Evolutionary conservation across 2,888 invertebrate species (phyloP).

Genomic region (Pecten maximus): DNA sequence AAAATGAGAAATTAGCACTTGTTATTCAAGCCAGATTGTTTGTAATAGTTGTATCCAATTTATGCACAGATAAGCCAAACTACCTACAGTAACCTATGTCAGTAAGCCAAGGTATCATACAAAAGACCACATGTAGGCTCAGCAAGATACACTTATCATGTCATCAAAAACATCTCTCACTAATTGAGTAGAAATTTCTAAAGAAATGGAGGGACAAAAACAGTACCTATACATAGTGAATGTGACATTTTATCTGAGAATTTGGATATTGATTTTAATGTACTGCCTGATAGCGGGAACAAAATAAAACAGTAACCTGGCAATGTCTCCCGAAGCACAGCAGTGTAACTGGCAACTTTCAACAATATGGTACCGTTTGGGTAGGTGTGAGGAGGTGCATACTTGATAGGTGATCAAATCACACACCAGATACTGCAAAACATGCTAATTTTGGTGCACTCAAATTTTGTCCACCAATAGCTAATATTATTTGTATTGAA

Average conservation of each 20-base stretch:
- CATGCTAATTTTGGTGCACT: no score
- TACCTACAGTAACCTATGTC: not conserved
- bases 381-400: no score
- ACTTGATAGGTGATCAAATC: no score
- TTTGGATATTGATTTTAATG: slow-evolving; percentile 5
- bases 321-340: not conserved
- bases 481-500: no score
- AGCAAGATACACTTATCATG: not conserved
- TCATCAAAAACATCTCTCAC: not conserved
- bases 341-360: not conserved
- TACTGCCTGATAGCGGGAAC: not conserved
- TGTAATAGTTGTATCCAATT: not conserved
- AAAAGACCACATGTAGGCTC: not conserved
- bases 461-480: no score
- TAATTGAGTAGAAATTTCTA: slow-evolving; percentile 10
- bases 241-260: not conserved
- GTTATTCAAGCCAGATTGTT: slow-evolving; percentile 10
- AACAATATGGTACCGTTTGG: no score
- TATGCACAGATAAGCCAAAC: not conserved
- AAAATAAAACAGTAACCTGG: not conserved
- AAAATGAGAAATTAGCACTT: slow-evolving; percentile 5
- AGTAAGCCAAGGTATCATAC: not conserved
- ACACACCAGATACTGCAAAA: no score
- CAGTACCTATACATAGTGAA: not conserved
- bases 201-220: not conserved